Conservation (phyloP, 2,888 invertebrate species). For the Mylabris sibirica region DNA sequence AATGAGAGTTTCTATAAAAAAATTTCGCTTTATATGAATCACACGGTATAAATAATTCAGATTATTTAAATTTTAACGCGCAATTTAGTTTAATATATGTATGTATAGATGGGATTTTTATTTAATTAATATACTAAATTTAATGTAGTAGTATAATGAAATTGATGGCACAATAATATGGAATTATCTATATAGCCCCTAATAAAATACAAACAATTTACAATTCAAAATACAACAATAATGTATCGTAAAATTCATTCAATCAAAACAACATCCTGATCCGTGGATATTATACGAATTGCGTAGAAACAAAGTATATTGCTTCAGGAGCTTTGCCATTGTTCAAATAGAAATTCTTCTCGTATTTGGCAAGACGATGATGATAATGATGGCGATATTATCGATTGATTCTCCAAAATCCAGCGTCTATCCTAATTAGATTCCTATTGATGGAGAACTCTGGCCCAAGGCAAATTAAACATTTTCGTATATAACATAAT, state of each 20-base stretch:
- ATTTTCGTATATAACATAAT: neutral
- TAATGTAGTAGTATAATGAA: neutral
- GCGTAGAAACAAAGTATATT: neutral
- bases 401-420: neutral
- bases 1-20: too few relatives aligned
- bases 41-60: neutral
- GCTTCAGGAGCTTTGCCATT: neutral
- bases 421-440: neutral
- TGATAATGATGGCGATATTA: neutral
- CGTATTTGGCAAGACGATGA: neutral
- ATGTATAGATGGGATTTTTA: neutral
- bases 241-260: conserved; percentile 36
- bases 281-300: neutral
- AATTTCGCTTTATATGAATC: too few relatives aligned
- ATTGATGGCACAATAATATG: neutral
- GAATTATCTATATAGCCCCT: conserved; percentile 31
- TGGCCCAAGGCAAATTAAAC: conserved; percentile 8
- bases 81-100: neutral
- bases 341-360: neutral
- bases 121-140: neutral
- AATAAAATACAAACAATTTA: conserved; percentile 41
- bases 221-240: conserved; percentile 35
- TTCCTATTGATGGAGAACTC: neutral
- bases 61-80: neutral
- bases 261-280: conserved; percentile 35